These are phyloP conservation scores for Rhynchonycteris naso DNA, from an alignment of 2,797 vertebrate species.

Conservation along the genomic window DNA sequence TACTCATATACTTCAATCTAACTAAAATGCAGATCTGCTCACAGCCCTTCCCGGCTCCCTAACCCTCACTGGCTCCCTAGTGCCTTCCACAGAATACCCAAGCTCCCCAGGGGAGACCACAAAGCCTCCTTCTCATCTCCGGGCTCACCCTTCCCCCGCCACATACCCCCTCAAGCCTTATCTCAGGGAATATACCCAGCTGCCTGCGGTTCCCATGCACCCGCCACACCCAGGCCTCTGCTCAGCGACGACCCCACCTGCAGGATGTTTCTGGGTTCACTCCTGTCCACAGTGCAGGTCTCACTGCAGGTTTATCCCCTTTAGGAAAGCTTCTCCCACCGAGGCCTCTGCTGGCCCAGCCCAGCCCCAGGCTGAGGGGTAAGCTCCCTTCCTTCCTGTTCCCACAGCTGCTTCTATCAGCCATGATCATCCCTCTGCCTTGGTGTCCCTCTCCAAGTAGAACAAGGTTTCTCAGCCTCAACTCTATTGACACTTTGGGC, in stretches of 20 bases:
- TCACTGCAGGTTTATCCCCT: neutral
- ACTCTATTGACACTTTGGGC: neutral
- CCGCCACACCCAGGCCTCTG: neutral
- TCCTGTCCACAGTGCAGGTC: neutral
- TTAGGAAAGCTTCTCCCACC: fast-evolving
- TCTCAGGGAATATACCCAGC: fast-evolving
- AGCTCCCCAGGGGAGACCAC: fast-evolving
- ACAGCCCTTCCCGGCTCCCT: neutral
- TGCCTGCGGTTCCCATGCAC: fast-evolving
- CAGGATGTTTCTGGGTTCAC: neutral
- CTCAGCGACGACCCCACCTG: no score
- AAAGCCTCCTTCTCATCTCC: neutral
- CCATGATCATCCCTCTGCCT: fast-evolving
- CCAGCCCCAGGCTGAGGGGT: fast-evolving
- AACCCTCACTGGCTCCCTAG: neutral
- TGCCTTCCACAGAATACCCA: neutral
- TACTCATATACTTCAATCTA: neutral
- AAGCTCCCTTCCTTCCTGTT: neutral
- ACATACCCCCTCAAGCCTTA: fast-evolving
- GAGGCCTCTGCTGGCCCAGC: neutral
- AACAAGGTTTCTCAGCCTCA: neutral
- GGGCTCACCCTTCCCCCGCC: fast-evolving
- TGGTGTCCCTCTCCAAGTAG: neutral
- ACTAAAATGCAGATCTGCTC: neutral
- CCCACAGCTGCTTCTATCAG: fast-evolving